These are phyloP conservation scores for Diploptera punctata DNA, from an alignment of 2,888 invertebrate genomes.

Conservation along the genomic window DNA sequence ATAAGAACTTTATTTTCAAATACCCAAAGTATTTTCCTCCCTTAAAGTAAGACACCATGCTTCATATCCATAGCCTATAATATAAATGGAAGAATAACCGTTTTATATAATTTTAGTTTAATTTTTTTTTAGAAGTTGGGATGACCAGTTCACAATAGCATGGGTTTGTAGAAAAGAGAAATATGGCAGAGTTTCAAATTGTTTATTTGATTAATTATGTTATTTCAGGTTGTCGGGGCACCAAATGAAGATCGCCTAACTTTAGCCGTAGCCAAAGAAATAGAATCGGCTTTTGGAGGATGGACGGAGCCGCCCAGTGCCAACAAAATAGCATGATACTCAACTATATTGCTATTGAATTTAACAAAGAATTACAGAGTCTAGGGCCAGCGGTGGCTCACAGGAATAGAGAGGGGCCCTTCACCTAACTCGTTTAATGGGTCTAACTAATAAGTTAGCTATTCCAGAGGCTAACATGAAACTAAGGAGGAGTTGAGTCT, in stretches of 20 bases:
- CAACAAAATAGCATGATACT: too few relatives aligned
- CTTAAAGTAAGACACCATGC: background rate
- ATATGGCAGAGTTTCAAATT: background rate
- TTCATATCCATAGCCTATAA: background rate
- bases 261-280: conserved; percentile 58
- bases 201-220: conserved; percentile 37
- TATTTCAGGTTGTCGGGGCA: conserved; percentile 55
- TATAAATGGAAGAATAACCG: too few relatives aligned
- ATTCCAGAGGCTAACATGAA: too few relatives aligned
- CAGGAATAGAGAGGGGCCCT: too few relatives aligned
- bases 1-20: background rate
- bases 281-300: conserved; percentile 60
- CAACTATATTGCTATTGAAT: too few relatives aligned
- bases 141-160: background rate
- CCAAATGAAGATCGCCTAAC: conserved; percentile 56
- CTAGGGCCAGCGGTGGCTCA: too few relatives aligned
- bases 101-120: too few relatives aligned
- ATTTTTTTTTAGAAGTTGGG: too few relatives aligned
- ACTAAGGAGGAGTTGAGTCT: too few relatives aligned
- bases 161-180: background rate
- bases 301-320: conserved; percentile 50
- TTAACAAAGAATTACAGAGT: too few relatives aligned
- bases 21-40: background rate
- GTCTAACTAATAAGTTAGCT: too few relatives aligned
- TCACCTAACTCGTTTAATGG: too few relatives aligned